Base-by-base conservation (phyloP, 2,888 invertebrate genomes). In the Lepidocyrtinus sp. region DNA sequence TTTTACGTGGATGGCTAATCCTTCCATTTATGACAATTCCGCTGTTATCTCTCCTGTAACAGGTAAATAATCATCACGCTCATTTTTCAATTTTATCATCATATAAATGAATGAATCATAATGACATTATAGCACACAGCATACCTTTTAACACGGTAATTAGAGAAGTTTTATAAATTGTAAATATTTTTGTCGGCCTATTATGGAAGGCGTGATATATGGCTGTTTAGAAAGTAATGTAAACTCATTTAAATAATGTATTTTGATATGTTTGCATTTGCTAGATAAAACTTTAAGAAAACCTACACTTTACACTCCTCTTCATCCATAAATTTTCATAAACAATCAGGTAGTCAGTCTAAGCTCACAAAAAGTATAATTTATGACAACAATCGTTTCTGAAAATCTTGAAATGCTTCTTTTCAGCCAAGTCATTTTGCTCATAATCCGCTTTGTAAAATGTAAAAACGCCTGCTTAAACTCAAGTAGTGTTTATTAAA, bases 1-100 rank as follows among this genome's bases (percentile, higher is more conserved):
- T 50, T 84, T 82, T 59, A 75, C 83, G 72, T 84, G 83, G 83
- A 82, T 84, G 74, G 68, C 82, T 73, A 81, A 78, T 75, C 78
- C 83, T 79, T 79, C 82, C 76, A 74, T 82, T 74, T 84, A 82
- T 68, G 83, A 84, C 72, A 80, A 62, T 45, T 75, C 83, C 45
- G 69, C 82, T 26, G 65, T 84, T 36, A 74, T 84, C 24, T 82
- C 83, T 62, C 83, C 83, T 50, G 78, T 78, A 24, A 50, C 82
- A 80, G 82, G 82, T 82, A 76, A 46, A 67, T 24, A 61, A 65
- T 46, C 22, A 24, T 1, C 7, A 55, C 5, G 24, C 46, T 45
- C 15, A 22, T 46, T n/a, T n/a, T n/a, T n/a, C n/a, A n/a, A n/a
- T n/a, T n/a, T n/a, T 36, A 36, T 36, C 36, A 7, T 36, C 36